phyloP scores from a whole-genome alignment of 2,113 vertebrate genomes.

The Catagonus wagneri region DNA sequence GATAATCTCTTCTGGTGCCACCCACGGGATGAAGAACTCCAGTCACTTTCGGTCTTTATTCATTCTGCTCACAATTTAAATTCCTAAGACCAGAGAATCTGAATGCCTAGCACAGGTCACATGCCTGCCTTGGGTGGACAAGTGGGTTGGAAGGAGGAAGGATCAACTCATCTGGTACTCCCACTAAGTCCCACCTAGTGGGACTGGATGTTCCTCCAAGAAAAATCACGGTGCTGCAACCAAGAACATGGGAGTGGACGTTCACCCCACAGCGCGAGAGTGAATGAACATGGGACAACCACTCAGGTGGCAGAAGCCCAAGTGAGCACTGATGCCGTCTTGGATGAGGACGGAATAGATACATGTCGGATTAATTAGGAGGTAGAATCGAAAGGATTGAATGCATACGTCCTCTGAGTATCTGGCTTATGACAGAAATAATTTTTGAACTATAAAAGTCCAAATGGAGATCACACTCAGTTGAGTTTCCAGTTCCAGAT shows the following conservation, averaged over 20 bases:
- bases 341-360: neutral
- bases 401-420: neutral
- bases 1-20: neutral
- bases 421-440: neutral
- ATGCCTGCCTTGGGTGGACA: neutral
- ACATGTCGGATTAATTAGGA: neutral
- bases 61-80: constrained; percentile 28
- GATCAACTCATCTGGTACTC: neutral
- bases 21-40: neutral
- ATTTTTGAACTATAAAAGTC: neutral
- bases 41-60: neutral
- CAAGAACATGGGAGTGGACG: neutral
- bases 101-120: neutral
- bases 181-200: neutral
- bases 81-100: neutral
- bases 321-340: no score
- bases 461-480: neutral
- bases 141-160: no score
- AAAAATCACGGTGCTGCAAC: neutral
- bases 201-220: neutral
- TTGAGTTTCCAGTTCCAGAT: neutral
- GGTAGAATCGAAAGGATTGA: neutral
- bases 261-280: neutral
- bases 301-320: neutral
- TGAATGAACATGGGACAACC: neutral